Evolutionary conservation across 2,113 vertebrate species (phyloP).

Genomic region (Girardinichthys multiradiatus): DNA sequence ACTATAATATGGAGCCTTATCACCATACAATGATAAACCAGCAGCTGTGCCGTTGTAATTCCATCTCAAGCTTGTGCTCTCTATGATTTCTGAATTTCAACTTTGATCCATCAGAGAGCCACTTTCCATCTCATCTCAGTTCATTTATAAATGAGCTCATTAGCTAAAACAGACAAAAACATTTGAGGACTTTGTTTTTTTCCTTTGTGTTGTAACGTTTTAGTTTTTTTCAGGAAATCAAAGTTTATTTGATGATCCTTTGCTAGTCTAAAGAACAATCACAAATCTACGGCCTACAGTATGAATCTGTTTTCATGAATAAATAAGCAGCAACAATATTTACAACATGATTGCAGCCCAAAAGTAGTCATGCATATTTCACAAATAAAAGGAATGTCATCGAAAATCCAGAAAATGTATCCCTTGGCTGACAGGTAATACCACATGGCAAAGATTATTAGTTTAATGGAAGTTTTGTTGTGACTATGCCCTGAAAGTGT

Average conservation of each 20-base stretch:
- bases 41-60: not conserved
- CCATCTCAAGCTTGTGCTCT: not conserved
- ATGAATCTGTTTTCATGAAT: not conserved
- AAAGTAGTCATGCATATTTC: constrained; percentile 6
- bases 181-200: not conserved
- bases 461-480: not conserved
- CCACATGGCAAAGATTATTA: constrained; percentile 19
- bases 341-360: not conserved
- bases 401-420: constrained; percentile 1
- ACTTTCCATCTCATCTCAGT: not conserved
- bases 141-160: not conserved
- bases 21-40: not conserved
- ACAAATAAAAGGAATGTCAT: constrained; percentile 2
- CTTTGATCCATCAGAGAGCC: not conserved
- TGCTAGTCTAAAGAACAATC: not conserved
- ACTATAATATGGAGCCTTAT: not conserved
- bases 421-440: constrained; percentile 6
- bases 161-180: not conserved
- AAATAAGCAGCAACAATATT: not conserved
- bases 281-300: not conserved
- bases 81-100: not conserved
- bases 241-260: not conserved
- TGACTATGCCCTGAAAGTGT: constrained; percentile 22
- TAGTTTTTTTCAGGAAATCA: not conserved
- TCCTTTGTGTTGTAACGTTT: not conserved